These are phyloP conservation scores for Itoplectis maculator DNA, from an alignment of 2,888 invertebrate genomes.

Conservation along the genomic window DNA sequence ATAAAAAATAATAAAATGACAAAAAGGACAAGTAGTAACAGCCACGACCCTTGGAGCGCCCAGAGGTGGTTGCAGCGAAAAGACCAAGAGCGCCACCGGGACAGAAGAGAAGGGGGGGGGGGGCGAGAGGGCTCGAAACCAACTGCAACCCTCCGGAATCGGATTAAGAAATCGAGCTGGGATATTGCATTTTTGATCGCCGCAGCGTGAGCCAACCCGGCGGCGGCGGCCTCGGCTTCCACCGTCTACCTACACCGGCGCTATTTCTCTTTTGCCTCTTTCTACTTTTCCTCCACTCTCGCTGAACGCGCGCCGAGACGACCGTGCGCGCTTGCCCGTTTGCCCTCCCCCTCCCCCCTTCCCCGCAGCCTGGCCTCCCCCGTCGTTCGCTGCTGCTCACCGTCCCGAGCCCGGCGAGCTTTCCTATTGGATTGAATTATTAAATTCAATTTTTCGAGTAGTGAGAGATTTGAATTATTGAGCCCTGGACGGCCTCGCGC, in stretches of 20 bases:
- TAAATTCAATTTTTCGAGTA: constrained; percentile 85
- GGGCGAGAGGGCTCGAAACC: constrained; percentile 45
- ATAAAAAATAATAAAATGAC: background rate
- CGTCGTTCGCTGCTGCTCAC: background rate
- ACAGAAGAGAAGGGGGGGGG: too few species aligned
- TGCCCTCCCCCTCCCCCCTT: background rate
- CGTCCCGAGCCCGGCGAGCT: constrained; percentile 68
- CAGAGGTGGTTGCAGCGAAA: constrained; percentile 41
- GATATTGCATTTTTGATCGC: constrained; percentile 84
- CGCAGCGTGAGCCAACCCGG: constrained; percentile 69
- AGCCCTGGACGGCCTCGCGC: constrained; percentile 72
- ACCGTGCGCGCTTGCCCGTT: constrained; percentile 19
- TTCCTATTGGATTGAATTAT: constrained; percentile 84
- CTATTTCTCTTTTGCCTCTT: constrained; percentile 43
- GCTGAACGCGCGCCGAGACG: constrained; percentile 41
- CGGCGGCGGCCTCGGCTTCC: constrained; percentile 30
- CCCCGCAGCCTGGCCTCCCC: background rate
- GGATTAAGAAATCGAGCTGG: constrained; percentile 83
- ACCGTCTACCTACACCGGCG: constrained; percentile 50
- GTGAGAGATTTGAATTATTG: constrained; percentile 84
- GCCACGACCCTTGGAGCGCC: constrained; percentile 16
- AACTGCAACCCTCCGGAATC: constrained; percentile 75
- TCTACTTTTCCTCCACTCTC: constrained; percentile 58
- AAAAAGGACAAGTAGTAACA: constrained; percentile 41
- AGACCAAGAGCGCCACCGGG: constrained; percentile 32